These are phyloP conservation scores for Cyclina sinensis DNA, from an alignment of 1,140 invertebrate genomes.

Conservation along the genomic window DNA sequence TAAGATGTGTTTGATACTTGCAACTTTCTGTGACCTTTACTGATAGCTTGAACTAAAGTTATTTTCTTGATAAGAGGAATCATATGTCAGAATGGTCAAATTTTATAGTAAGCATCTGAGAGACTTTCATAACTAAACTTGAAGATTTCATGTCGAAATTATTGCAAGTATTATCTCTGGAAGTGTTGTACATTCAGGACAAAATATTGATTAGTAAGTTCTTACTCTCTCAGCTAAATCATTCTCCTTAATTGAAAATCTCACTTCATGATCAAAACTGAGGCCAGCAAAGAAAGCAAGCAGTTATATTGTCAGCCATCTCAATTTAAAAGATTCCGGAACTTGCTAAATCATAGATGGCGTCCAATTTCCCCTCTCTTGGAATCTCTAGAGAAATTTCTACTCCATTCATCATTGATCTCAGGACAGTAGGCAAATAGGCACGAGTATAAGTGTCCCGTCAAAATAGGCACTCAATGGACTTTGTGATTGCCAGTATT, in stretches of 20 bases:
- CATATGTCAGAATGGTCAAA: no score
- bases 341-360: neutral
- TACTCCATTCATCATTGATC: conserved; percentile 10
- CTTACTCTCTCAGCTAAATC: neutral
- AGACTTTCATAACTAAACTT: no score
- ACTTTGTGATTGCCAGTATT: neutral
- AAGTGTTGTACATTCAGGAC: no score
- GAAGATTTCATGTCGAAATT: no score
- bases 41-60: no score
- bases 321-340: neutral
- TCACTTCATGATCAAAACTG: neutral
- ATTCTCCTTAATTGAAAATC: neutral
- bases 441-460: neutral
- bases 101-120: no score
- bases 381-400: neutral
- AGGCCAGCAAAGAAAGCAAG: neutral
- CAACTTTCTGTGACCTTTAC: no score
- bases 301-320: neutral
- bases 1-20: no score
- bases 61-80: no score
- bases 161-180: no score
- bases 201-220: neutral
- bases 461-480: neutral
- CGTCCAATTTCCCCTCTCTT: neutral
- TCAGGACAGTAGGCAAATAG: neutral